phyloP scores from a whole-genome alignment of 2,797 vertebrate genomes.

The Sternotherus odoratus region DNA sequence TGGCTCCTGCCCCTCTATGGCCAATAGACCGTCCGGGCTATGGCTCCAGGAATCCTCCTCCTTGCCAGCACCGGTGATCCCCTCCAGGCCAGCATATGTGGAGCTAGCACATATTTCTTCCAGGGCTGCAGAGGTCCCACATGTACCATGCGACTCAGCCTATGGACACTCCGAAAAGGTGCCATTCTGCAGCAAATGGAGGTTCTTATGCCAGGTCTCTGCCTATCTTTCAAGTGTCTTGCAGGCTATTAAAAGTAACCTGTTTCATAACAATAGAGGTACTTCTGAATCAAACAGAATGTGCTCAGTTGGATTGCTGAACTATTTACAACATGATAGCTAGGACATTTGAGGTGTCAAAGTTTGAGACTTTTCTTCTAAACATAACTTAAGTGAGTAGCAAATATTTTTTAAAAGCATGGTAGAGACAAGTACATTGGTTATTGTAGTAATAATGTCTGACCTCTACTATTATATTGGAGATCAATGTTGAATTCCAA shows the following conservation, averaged over 20 bases:
- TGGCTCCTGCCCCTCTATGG: accelerated
- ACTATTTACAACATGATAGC: background rate
- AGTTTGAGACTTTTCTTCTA: background rate
- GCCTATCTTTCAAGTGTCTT: background rate
- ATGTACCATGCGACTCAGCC: background rate
- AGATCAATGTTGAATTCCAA: background rate
- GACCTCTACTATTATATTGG: background rate
- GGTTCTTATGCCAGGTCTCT: background rate
- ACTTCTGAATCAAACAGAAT: background rate
- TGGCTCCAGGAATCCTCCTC: background rate
- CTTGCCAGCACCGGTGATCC: background rate
- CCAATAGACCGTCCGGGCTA: accelerated
- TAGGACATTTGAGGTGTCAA: background rate
- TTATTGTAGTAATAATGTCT: accelerated
- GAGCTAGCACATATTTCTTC: background rate
- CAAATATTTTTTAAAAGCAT: background rate
- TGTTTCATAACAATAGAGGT: background rate
- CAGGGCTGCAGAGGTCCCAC: background rate
- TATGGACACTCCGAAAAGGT: background rate
- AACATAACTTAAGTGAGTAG: background rate
- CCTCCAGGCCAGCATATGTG: background rate
- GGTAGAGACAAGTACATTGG: background rate
- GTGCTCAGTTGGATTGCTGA: background rate
- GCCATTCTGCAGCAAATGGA: background rate
- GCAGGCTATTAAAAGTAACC: background rate